Percentiles rank a stretch among this genome's conserved stretches.
Evolutionary conservation across 2,888 invertebrate species (phyloP).

Genomic region (Toxonevra muliebris): DNA sequence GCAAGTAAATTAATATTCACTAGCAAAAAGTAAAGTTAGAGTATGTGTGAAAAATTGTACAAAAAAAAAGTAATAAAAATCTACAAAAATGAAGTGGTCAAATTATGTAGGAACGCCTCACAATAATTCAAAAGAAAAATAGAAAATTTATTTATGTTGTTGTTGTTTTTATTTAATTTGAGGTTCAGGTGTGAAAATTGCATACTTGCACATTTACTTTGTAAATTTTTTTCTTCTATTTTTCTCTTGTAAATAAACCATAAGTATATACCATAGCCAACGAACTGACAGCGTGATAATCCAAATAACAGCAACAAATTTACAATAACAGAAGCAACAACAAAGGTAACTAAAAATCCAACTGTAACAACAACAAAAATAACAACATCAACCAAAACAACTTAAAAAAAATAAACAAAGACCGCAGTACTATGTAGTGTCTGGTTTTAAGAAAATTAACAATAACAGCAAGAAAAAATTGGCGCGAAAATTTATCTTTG

Average conservation of each 20-base stretch:
- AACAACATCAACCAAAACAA: no score
- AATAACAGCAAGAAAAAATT: not conserved
- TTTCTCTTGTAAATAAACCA: not conserved
- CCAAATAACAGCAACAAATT: constrained; percentile 17
- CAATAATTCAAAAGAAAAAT: not conserved
- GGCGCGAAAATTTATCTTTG: no score
- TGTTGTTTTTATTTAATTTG: constrained; percentile 34
- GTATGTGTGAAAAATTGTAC: no score
- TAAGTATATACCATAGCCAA: constrained; percentile 6
- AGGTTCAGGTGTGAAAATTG: constrained; percentile 40
- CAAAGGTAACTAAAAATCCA: not conserved
- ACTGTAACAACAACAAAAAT: no score
- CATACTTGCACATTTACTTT: constrained; percentile 32
- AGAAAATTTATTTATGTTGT: not conserved
- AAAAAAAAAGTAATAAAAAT: not conserved
- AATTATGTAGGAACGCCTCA: not conserved
- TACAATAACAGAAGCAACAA: constrained; percentile 24
- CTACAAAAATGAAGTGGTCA: no score
- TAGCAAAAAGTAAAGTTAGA: not conserved
- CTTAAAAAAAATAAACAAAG: constrained; percentile 2
- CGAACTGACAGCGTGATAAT: constrained; percentile 15
- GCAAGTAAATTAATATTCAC: no score
- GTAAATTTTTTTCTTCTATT: constrained; percentile 4
- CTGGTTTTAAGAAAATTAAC: constrained; percentile 25
- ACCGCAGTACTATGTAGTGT: constrained; percentile 17